Evolutionary conservation across 2,797 vertebrate species (phyloP).

Genomic region (Rhadinocentrus ornatus): DNA sequence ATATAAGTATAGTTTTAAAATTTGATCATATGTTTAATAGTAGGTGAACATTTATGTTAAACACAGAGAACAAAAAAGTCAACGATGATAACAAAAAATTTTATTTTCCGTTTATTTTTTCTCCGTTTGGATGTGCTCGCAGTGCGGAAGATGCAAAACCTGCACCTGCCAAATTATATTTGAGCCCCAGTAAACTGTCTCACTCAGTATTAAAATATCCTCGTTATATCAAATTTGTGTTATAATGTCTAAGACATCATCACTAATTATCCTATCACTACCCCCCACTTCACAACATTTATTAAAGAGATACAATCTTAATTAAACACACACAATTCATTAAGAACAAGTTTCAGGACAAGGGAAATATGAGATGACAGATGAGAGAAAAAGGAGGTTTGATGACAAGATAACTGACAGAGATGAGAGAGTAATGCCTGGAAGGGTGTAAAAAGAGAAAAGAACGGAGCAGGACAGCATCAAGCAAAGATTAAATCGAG

Average conservation of each 20-base stretch:
- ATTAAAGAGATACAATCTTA: conserved; percentile 37
- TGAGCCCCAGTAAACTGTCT: conserved; percentile 19
- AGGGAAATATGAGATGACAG: conserved; percentile 29
- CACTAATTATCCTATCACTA: conserved; percentile 57
- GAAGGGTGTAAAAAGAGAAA: conserved; percentile 27
- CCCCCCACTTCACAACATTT: conserved; percentile 40
- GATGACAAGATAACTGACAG: conserved; percentile 51
- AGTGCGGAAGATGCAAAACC: neutral
- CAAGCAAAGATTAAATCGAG: conserved; percentile 6
- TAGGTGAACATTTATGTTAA: too few relatives aligned
- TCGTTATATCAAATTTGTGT: conserved; percentile 17
- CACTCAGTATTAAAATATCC: conserved; percentile 14
- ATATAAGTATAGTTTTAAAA: too few relatives aligned
- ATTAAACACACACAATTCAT: conserved; percentile 39
- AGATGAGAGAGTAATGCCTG: conserved; percentile 27
- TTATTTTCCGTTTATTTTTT: neutral
- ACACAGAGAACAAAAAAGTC: neutral
- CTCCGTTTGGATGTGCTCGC: neutral
- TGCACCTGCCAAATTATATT: conserved; percentile 28
- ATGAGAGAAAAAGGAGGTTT: conserved; percentile 35
- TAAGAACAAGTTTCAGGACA: conserved; percentile 57
- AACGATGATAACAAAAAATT: neutral
- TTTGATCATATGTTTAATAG: too few relatives aligned
- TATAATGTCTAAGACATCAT: conserved; percentile 38
- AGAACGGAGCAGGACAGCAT: neutral